Evolutionary conservation across 1,140 invertebrate genomes (phyloP), one percentile per base, ranked within the genome.

Genomic region (Pogonomyrmex barbatus): DNA sequence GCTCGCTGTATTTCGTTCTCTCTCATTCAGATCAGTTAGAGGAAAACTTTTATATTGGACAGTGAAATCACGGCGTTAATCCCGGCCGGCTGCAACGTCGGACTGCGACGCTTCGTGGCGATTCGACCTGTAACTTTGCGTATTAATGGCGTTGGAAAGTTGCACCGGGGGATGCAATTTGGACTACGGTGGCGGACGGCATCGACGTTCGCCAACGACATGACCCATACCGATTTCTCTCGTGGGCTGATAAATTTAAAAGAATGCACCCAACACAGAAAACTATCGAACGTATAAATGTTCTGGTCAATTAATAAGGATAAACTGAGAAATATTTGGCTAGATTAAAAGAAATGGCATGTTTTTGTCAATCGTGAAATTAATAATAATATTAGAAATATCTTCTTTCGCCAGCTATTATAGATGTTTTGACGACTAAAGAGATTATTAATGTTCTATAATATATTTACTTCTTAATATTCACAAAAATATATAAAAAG

Each of bases 11-110:
- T 85, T 42, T 78, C n/a, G 42, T 33, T 52, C 62, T n/a, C 36
- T 54, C n/a, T 30, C 17, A 9, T n/a, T 39, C 30, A 36, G 12
- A 47, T 4, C 42, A 42, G 52, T 30, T n/a, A n/a, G 63, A 30
- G 63, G 50, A 78, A 89, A 90, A 90, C 77, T 90, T 90, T 90
- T 90, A 90, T 90, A 90, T 90, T 90, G 86, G 71, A 90, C 86
- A 90, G 70, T 65, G 65, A 88, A 90, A 90, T 90, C 88, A 90
- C 89, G 39, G 86, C 86, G 86, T 90, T 90, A 90, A 90, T 90
- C 88, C 85, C 24, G 63, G 45, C 67, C 24, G 30, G 85, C 62
- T 76, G 82, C 58, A 56, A n/a, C 81, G 60, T 67, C 63, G n/a
- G 70, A 24, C 83, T 52, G 83, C 70, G 45, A 75, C 88, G 85